phyloP scores from a whole-genome alignment of 2,113 vertebrate genomes.

The Toxostoma redivivum region DNA sequence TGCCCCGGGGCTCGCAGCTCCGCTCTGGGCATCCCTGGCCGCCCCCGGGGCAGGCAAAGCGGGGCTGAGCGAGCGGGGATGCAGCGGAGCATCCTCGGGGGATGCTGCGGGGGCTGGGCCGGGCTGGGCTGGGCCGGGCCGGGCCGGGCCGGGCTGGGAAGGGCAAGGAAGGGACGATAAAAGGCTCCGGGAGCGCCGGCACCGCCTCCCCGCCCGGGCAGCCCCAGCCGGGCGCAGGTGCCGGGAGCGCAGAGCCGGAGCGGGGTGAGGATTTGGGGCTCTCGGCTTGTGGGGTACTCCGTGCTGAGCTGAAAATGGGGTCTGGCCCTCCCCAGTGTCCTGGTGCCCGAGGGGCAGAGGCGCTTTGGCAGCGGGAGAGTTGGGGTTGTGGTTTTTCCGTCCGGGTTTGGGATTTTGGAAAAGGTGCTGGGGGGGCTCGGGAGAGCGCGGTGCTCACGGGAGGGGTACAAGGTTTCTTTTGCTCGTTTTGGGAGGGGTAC shows the following conservation, averaged over 20 bases:
- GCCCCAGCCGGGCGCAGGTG: background rate
- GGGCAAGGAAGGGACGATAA: background rate
- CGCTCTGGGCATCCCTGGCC: background rate
- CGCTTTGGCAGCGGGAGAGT: background rate
- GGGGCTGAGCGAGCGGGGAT: background rate
- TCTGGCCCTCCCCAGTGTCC: fast-evolving
- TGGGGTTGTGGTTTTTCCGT: background rate
- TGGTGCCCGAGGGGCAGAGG: background rate
- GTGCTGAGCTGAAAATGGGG: background rate
- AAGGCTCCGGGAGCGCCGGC: background rate
- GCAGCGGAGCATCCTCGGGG: background rate
- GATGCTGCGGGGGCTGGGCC: background rate
- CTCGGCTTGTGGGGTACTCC: background rate
- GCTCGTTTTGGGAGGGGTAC: too few relatives aligned
- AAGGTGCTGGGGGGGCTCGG: fast-evolving
- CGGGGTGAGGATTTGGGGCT: background rate
- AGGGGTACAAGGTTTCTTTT: too few relatives aligned
- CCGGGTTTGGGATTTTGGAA: background rate
- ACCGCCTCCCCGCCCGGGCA: background rate
- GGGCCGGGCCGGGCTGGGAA: fast-evolving
- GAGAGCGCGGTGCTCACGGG: fast-evolving
- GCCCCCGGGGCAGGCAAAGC: background rate
- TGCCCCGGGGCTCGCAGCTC: background rate
- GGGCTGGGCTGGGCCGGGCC: fast-evolving
- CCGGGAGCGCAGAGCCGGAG: background rate